phyloP scores from a whole-genome alignment of 2,888 invertebrate genomes.

The Dermolepida albohirtum region DNA sequence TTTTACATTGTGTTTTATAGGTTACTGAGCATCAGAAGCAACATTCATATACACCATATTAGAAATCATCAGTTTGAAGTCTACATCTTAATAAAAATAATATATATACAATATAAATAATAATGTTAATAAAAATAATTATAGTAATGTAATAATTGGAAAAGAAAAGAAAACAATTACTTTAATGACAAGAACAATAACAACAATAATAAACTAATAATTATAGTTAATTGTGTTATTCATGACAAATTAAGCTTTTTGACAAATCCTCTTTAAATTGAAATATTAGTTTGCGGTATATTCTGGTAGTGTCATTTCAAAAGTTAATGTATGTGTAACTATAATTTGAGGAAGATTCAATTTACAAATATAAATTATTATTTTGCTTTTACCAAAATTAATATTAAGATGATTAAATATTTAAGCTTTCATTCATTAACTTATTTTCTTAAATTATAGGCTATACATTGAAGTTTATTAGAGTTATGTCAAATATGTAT shows the following conservation, averaged over 20 bases:
- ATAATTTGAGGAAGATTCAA: too few relatives aligned
- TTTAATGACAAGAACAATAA: slow-evolving; percentile 2
- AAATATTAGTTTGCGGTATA: background rate
- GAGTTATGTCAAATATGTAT: too few relatives aligned
- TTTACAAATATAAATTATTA: too few relatives aligned
- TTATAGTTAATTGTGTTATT: background rate
- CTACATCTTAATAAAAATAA: slow-evolving; percentile 17
- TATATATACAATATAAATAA: slow-evolving; percentile 2
- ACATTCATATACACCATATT: slow-evolving; percentile 19
- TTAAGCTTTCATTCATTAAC: too few relatives aligned
- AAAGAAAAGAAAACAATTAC: background rate
- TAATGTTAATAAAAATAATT: slow-evolving; percentile 18
- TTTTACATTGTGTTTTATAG: slow-evolving; percentile 9
- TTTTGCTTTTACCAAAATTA: too few relatives aligned
- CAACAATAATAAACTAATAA: slow-evolving; percentile 4
- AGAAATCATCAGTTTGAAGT: background rate
- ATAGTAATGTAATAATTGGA: slow-evolving; percentile 11
- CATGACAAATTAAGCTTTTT: background rate
- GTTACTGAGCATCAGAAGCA: slow-evolving; percentile 8
- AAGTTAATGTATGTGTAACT: too few relatives aligned
- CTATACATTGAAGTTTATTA: too few relatives aligned
- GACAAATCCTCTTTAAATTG: background rate
- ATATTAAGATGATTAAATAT: too few relatives aligned
- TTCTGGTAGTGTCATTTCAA: background rate
- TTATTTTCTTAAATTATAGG: too few relatives aligned